phyloP scores from a whole-genome alignment of 2,113 vertebrate species.

The Astur gentilis region DNA sequence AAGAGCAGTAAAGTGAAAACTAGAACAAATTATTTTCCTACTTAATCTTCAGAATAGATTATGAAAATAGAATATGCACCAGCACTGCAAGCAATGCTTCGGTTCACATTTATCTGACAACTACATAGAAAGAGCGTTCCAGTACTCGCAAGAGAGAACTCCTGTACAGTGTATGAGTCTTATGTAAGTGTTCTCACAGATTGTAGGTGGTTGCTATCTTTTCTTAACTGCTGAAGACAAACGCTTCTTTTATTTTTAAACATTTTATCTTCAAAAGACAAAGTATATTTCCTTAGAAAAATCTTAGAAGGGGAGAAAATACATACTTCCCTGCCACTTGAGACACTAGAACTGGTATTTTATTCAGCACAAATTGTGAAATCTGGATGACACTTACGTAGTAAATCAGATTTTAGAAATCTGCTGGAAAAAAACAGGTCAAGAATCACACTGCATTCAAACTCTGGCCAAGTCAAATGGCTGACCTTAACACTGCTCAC shows the following conservation, averaged over 20 bases:
- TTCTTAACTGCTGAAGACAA: constrained; percentile 40
- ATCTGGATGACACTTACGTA: neutral
- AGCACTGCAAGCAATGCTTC: neutral
- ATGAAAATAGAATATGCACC: neutral
- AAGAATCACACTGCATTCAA: neutral
- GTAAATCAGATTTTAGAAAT: neutral
- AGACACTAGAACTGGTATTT: neutral
- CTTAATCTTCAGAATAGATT: neutral
- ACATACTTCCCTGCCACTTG: neutral
- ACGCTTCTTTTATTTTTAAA: constrained; percentile 43
- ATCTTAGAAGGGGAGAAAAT: neutral
- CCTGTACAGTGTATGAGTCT: neutral
- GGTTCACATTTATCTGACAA: neutral
- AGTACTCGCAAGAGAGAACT: neutral
- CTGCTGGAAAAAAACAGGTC: neutral
- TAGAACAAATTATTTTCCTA: neutral
- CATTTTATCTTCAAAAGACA: constrained; percentile 40
- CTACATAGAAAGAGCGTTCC: neutral
- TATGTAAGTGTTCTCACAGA: constrained; percentile 46
- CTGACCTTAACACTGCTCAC: neutral
- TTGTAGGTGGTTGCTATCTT: constrained; percentile 51
- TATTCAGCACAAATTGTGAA: neutral
- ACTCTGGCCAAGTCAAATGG: neutral
- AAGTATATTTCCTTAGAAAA: constrained; percentile 36
- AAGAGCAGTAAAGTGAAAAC: neutral